Evolutionary conservation across 2,888 invertebrate species (phyloP).

Genomic region (Megastigmus dorsalis): DNA sequence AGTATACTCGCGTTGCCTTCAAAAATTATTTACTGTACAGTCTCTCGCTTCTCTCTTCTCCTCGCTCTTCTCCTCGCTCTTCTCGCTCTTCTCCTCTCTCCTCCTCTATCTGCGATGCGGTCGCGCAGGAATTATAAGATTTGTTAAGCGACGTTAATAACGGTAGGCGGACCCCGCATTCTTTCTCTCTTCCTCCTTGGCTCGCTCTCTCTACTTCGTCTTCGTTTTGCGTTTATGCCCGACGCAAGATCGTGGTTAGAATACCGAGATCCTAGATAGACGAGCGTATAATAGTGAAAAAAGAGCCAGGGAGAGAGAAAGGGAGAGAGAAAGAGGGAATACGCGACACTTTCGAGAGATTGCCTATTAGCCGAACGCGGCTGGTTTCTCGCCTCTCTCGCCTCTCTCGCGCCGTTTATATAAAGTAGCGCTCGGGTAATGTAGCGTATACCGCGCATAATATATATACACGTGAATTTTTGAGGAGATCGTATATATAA

Average conservation of each 20-base stretch:
- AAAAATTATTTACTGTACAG: slow-evolving; percentile 21
- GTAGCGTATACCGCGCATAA: too few species aligned
- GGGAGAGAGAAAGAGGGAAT: neutral
- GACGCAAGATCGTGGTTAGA: slow-evolving; percentile 23
- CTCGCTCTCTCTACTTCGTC: neutral
- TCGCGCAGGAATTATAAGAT: slow-evolving; percentile 5
- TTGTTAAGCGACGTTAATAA: slow-evolving; percentile 35
- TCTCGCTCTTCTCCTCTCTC: neutral
- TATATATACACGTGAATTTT: too few species aligned
- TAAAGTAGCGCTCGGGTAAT: too few species aligned
- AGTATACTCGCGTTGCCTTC: neutral
- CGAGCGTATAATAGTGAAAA: neutral
- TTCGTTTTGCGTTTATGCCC: neutral
- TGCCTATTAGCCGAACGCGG: slow-evolving; percentile 24
- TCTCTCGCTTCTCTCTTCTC: neutral
- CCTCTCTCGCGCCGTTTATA: too few species aligned
- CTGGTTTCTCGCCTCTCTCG: too few species aligned
- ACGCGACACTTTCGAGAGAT: neutral
- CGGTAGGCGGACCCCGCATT: slow-evolving; percentile 14
- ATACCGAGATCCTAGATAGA: slow-evolving; percentile 29
- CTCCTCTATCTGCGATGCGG: neutral
- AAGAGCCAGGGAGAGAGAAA: too few species aligned
- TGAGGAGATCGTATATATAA: too few species aligned
- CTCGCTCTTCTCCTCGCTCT: neutral
- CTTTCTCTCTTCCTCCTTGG: neutral